Conservation (phyloP, 2,888 invertebrate genomes). For the Pycnomerus fuliginosus region DNA sequence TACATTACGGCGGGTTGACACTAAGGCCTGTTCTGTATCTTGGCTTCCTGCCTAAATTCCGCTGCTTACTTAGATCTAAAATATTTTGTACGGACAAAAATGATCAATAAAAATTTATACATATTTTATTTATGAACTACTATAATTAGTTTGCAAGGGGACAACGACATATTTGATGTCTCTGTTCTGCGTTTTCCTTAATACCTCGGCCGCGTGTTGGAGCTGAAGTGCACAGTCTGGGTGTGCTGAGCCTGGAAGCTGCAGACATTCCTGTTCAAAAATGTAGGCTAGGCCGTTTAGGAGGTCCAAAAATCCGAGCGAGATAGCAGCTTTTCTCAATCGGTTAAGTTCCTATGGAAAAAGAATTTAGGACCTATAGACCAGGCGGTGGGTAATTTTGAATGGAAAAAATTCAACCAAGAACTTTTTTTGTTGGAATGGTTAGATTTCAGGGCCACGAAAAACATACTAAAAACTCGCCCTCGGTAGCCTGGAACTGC, state of each 20-base stretch:
- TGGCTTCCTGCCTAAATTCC: conserved; percentile 38
- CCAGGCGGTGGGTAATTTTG: too few relatives aligned
- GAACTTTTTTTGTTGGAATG: too few relatives aligned
- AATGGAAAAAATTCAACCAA: too few relatives aligned
- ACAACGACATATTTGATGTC: conserved; percentile 50
- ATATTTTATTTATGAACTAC: not conserved
- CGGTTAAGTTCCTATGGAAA: conserved; percentile 80
- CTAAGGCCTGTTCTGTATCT: conserved; percentile 37
- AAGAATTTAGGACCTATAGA: too few relatives aligned
- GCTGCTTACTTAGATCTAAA: conserved; percentile 30
- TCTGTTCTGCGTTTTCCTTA: conserved; percentile 69
- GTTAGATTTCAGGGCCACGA: too few relatives aligned
- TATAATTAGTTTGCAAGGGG: conserved; percentile 49
- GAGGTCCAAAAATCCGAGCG: conserved; percentile 87
- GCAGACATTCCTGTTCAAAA: conserved; percentile 84
- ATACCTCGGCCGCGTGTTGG: conserved; percentile 81
- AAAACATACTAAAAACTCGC: too few relatives aligned
- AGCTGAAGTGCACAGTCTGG: conserved; percentile 88
- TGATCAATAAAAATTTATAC: not conserved
- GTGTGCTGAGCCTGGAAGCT: conserved; percentile 74
- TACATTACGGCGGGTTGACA: conserved; percentile 40
- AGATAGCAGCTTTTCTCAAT: conserved; percentile 84
- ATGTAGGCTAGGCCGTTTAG: conserved; percentile 82
- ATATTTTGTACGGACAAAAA: conserved; percentile 13
- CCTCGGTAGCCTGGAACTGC: too few relatives aligned